Evolutionary conservation across 2,113 vertebrate genomes (phyloP).

Genomic region (Corythoichthys intestinalis): DNA sequence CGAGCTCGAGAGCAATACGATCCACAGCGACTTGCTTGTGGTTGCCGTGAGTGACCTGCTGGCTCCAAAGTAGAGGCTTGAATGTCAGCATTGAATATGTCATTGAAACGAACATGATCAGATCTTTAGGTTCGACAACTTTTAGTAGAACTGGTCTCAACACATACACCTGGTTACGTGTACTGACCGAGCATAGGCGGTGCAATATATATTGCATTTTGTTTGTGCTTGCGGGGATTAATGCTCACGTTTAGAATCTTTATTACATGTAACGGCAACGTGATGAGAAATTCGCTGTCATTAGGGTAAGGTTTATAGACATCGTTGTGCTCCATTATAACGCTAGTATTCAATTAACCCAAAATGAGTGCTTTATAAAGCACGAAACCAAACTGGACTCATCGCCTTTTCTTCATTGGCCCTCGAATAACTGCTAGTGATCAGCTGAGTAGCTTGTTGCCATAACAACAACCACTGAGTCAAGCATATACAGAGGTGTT

Average conservation of each 20-base stretch:
- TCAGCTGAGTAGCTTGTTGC: conserved; percentile 6
- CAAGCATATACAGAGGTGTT: conserved; percentile 6
- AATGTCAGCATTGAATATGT: conserved; percentile 14
- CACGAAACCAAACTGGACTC: not conserved
- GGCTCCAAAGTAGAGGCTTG: conserved; percentile 20
- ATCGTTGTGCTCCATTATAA: not conserved
- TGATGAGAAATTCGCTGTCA: not conserved
- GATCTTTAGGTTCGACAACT: not conserved
- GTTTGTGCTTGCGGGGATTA: not conserved
- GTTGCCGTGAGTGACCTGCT: conserved; percentile 28
- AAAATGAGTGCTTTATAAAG: not conserved
- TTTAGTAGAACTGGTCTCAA: not conserved
- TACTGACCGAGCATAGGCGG: not conserved
- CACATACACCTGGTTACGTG: not conserved
- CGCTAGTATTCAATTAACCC: not conserved
- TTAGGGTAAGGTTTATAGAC: not conserved
- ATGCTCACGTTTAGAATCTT: not conserved
- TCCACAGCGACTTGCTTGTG: conserved; percentile 13
- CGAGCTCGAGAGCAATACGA: conserved; percentile 28
- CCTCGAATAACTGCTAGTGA: not conserved
- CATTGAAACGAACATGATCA: conserved; percentile 1
- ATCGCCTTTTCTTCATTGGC: not conserved
- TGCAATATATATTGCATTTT: not conserved
- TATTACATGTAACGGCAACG: not conserved
- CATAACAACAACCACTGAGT: conserved; percentile 3